Evolutionary conservation across 2,888 invertebrate species (phyloP).

Genomic region (Hyppa rectilinea): DNA sequence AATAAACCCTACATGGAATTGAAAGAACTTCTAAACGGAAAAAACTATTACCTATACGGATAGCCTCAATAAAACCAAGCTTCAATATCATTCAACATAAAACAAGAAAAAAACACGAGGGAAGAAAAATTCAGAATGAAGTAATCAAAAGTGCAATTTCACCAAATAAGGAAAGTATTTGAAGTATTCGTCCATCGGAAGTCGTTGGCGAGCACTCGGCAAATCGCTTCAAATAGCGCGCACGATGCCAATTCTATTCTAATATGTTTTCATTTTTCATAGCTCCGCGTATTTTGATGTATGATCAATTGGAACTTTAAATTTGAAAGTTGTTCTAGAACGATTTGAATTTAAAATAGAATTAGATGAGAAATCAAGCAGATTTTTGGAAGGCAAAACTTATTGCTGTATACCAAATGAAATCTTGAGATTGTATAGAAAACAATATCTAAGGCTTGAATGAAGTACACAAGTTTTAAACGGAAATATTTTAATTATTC

Average conservation of each 20-base stretch:
- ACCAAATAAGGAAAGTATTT: conserved; percentile 79
- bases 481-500: not conserved
- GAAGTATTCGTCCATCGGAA: conserved; percentile 80
- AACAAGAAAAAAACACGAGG: conserved; percentile 48
- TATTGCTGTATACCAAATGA: not conserved
- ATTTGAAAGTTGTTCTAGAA: conserved; percentile 40
- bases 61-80: conserved; percentile 29
- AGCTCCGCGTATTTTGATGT: conserved; percentile 65
- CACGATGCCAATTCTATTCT: conserved; percentile 77
- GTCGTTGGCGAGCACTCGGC: conserved; percentile 77
- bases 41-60: conserved; percentile 16
- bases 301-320: conserved; percentile 56
- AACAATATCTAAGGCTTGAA: not conserved
- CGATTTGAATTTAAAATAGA: conserved; percentile 43
- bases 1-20: conserved; percentile 1
- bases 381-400: not conserved
- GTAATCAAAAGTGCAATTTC: conserved; percentile 80
- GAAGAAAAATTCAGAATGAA: conserved; percentile 73
- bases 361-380: conserved; percentile 24
- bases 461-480: not conserved
- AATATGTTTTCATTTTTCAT: conserved; percentile 71
- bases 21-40: not conserved
- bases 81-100: conserved; percentile 49
- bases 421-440: not conserved
- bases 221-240: conserved; percentile 78